phyloP scores from a whole-genome alignment of 2,797 vertebrate species.

The Macroramphosus scolopax region DNA sequence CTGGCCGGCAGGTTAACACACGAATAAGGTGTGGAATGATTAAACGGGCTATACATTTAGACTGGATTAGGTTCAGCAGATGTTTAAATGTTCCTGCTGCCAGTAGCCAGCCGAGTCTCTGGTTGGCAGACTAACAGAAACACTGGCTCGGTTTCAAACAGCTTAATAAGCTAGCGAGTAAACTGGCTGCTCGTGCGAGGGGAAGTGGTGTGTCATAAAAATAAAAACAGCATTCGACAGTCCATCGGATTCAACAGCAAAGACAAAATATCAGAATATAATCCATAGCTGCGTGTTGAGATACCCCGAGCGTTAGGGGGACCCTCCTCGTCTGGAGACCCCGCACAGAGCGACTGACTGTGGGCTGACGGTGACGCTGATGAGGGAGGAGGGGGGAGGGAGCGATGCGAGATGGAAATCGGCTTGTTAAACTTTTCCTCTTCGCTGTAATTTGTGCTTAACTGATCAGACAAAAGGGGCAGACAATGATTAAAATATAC shows the following conservation, averaged over 20 bases:
- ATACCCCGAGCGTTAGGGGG: constrained; percentile 31
- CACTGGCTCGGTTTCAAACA: constrained; percentile 29
- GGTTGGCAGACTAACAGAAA: constrained; percentile 12
- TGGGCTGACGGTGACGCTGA: constrained; percentile 46
- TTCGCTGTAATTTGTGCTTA: constrained; percentile 20
- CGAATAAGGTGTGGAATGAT: neutral
- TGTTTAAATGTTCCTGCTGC: constrained; percentile 6
- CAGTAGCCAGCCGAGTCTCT: neutral
- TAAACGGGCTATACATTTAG: neutral
- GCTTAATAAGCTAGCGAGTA: constrained; percentile 45
- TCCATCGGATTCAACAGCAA: constrained; percentile 9
- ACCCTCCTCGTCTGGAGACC: constrained; percentile 48
- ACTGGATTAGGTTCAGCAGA: neutral
- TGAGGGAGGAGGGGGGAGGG: constrained; percentile 49
- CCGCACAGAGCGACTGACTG: constrained; percentile 36
- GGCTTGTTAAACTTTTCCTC: constrained; percentile 22
- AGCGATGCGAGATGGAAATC: constrained; percentile 49
- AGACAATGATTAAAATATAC: no score
- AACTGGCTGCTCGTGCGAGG: constrained; percentile 18
- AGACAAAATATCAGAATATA: constrained; percentile 3
- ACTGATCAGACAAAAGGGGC: neutral
- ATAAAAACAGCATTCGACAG: neutral
- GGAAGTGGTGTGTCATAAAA: constrained; percentile 44
- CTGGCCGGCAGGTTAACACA: constrained; percentile 57
- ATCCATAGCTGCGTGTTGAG: constrained; percentile 50